Evolutionary conservation across 1,140 invertebrate genomes (phyloP), one percentile per base, ranked within the genome.

Genomic region (Drosophila setifemur): DNA sequence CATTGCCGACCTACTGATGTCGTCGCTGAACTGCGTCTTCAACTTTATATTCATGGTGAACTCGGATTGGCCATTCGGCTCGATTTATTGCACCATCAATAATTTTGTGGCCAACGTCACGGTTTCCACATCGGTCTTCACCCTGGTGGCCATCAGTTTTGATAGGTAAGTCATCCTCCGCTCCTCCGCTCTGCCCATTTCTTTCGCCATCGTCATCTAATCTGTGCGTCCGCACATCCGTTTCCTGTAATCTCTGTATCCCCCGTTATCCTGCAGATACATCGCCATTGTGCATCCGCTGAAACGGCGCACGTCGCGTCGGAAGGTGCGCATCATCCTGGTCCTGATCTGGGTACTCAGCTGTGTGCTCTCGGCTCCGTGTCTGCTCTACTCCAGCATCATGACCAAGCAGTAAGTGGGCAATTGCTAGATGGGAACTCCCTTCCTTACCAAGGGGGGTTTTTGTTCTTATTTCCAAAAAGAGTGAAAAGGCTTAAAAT

Each of bases 41-140:
- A 98, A 98, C 91, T 98, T 96, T 88, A 95, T 95, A 61, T 98
- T 97, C 91, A 97, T 98, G 95, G 76, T 94, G 42, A 93, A 94
- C 86, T 90, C 89, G 43, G 93, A 97, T 91, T 98, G 97, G 97
- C 94, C 95, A 70, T 98, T 98, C 86, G 97, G 97, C 7, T 91
- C 93, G 1, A 91, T 93, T 52, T 97, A 97, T 90, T 98, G 97
- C 90, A 95, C 95, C 50, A 93, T 97, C 47, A 96, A 95, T 89
- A 97, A 96, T 91, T 98, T 98, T 88, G 95, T 98, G 54, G 95
- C 96, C 1, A 95, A 96, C 71, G 94, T 96, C 45, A 96, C 96
- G 0, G 96, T 98, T 0, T 94, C 96, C 0, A 95, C 96, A 1
- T 97, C 95, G 68, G 97, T 98, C n/a, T 96, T 98, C 81, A 98